Percentiles rank a stretch among this genome's conserved stretches.
Conservation (phyloP, 2,888 invertebrate species). For the Stenotaenia linearis region DNA sequence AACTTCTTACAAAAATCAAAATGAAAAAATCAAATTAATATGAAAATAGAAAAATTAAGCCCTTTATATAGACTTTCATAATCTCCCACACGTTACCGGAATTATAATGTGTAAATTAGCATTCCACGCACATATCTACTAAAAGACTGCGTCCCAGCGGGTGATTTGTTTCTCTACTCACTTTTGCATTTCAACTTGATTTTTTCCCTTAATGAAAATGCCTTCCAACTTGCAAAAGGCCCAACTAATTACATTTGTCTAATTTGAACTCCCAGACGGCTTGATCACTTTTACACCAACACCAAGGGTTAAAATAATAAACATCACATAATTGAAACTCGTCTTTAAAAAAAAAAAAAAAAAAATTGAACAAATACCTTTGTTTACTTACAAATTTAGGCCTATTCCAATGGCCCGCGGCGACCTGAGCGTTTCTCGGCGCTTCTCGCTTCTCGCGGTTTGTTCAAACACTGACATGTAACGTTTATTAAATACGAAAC, state of each 20-base stretch:
- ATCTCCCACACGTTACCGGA: not conserved
- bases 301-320: too few relatives aligned
- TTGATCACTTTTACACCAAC: not conserved
- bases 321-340: too few relatives aligned
- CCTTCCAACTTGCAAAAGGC: not conserved
- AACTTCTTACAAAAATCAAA: too few relatives aligned
- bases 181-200: conserved; percentile 1
- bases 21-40: not conserved
- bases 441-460: not conserved
- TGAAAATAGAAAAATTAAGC: not conserved
- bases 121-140: not conserved
- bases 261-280: not conserved
- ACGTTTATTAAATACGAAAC: not conserved
- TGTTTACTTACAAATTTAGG: too few relatives aligned
- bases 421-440: not conserved
- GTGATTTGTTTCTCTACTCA: conserved; percentile 2
- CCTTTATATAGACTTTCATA: not conserved
- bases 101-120: not conserved
- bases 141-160: not conserved
- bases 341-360: too few relatives aligned
- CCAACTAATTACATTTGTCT: not conserved
- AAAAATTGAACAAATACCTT: too few relatives aligned
- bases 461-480: not conserved
- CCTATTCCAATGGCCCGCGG: too few relatives aligned
- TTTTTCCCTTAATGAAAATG: conserved; percentile 8